Percentiles rank a stretch among this genome's conserved stretches.
phyloP scores from a whole-genome alignment of 2,888 invertebrate species.

The Tetramorium bicarinatum region DNA sequence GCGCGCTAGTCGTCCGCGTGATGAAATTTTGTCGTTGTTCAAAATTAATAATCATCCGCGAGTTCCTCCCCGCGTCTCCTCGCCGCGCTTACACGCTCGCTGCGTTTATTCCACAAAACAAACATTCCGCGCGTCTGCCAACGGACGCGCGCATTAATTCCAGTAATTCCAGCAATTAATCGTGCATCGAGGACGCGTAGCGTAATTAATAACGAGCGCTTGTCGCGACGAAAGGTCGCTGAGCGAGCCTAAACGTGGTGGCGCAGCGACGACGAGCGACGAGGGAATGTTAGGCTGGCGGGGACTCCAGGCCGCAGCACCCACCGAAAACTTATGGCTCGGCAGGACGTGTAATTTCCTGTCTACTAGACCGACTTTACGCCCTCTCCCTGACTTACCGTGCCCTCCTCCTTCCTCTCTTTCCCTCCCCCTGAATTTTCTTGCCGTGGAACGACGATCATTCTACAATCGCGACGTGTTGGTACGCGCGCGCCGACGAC shows the following conservation, averaged over 20 bases:
- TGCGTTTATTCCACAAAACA: slow-evolving; percentile 67
- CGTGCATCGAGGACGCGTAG: slow-evolving; percentile 73
- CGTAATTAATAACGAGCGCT: slow-evolving; percentile 72
- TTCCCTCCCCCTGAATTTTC: slow-evolving; percentile 24
- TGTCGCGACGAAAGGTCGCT: slow-evolving; percentile 69
- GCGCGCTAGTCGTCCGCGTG: slow-evolving; percentile 5
- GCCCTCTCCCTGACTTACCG: slow-evolving; percentile 21
- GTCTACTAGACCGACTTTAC: slow-evolving; percentile 80
- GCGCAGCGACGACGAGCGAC: slow-evolving; percentile 24
- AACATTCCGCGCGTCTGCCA: slow-evolving; percentile 65
- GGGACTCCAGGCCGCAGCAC: slow-evolving; percentile 57
- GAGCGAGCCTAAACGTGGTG: slow-evolving; percentile 65
- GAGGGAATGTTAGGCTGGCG: slow-evolving; percentile 58
- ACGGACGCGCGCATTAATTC: slow-evolving; percentile 54
- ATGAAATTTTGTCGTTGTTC: slow-evolving; percentile 51
- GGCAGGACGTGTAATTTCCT: slow-evolving; percentile 85
- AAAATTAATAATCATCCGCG: slow-evolving; percentile 55
- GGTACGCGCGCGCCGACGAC: background rate
- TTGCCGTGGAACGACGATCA: slow-evolving; percentile 29
- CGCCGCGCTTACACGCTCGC: slow-evolving; percentile 23
- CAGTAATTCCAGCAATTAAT: slow-evolving; percentile 73
- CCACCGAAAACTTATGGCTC: slow-evolving; percentile 78
- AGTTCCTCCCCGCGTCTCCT: background rate
- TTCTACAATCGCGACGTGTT: slow-evolving; percentile 39
- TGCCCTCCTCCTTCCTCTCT: background rate